A percentile compares a stretch with the other conserved stretches of the same genome.
Evolutionary conservation across 2,113 vertebrate genomes (phyloP).

Genomic region (Trinectes maculatus): DNA sequence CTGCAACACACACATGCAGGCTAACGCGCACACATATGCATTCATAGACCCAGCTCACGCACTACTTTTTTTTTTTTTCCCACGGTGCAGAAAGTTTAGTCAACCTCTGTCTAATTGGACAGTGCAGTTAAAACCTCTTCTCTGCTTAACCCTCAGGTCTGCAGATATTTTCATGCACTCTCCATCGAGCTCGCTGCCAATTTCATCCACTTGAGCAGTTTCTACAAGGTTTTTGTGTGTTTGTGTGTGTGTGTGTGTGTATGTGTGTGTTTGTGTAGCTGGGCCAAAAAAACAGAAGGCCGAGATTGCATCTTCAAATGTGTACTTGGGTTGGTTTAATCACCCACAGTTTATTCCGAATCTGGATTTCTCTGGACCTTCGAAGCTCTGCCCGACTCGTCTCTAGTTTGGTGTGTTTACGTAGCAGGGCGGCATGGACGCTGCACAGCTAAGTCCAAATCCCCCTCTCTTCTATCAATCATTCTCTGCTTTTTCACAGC

Average conservation of each 20-base stretch:
- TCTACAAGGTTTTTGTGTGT: not conserved
- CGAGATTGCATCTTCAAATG: constrained; percentile 9
- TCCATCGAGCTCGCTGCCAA: constrained; percentile 5
- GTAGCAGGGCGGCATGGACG: constrained; percentile 13
- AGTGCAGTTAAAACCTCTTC: not conserved
- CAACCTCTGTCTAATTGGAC: constrained; percentile 5
- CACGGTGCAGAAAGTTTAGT: constrained; percentile 1
- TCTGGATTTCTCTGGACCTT: constrained; percentile 55
- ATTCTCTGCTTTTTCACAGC: constrained; percentile 67
- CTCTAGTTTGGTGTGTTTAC: constrained; percentile 34
- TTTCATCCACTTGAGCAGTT: not conserved
- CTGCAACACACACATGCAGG: not conserved
- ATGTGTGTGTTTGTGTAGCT: not conserved
- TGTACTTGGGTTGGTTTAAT: constrained; percentile 46
- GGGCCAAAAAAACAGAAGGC: constrained; percentile 2
- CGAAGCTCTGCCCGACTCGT: constrained; percentile 47
- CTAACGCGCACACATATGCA: not conserved
- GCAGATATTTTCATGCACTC: not conserved
- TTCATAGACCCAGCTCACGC: not conserved
- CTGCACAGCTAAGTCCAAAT: constrained; percentile 61
- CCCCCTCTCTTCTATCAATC: constrained; percentile 65
- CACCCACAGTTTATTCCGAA: constrained; percentile 41
- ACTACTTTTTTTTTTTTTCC: not conserved
- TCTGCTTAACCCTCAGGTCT: constrained; percentile 1
- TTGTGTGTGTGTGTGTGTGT: not conserved